phyloP scores from a whole-genome alignment of 2,113 vertebrate species.

The Paracanthobrama guichenoti region DNA sequence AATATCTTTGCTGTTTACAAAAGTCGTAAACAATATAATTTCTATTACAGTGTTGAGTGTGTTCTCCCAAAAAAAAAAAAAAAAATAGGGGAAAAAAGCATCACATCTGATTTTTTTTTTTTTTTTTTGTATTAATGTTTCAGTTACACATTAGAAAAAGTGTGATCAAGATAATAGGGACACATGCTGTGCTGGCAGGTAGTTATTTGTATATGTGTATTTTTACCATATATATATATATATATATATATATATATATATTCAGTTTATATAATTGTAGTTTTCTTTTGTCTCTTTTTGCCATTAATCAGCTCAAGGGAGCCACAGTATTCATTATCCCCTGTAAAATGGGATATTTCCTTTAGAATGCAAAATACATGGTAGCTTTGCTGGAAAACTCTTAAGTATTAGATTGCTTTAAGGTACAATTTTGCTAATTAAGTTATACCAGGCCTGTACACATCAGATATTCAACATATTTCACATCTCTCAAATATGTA shows the following conservation, averaged over 20 bases:
- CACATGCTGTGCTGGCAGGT: conserved; percentile 43
- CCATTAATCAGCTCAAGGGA: conserved; percentile 18
- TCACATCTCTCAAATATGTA: conserved; percentile 53
- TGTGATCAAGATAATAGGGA: conserved; percentile 4
- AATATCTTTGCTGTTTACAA: conserved; percentile 52
- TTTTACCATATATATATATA: too few relatives aligned
- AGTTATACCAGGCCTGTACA: conserved; percentile 24
- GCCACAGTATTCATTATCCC: conserved; percentile 19
- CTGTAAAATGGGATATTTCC: background rate
- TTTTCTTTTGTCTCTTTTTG: background rate
- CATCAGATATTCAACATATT: conserved; percentile 49
- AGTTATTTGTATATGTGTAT: conserved; percentile 15
- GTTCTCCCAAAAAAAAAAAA: conserved; percentile 11
- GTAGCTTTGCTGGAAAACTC: conserved; percentile 2
- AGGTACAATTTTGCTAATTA: conserved; percentile 18
- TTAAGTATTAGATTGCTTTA: conserved; percentile 1
- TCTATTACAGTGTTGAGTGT: conserved; percentile 46
- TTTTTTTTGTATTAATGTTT: background rate
- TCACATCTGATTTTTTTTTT: too few relatives aligned
- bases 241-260: too few relatives aligned
- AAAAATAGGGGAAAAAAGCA: too few relatives aligned
- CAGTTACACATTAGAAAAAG: conserved; percentile 17
- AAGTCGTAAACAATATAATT: conserved; percentile 25
- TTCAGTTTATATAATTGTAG: background rate
- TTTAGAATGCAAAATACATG: background rate